Evolutionary conservation across 2,113 vertebrate genomes (phyloP).

Genomic region (Apeltes quadracus): DNA sequence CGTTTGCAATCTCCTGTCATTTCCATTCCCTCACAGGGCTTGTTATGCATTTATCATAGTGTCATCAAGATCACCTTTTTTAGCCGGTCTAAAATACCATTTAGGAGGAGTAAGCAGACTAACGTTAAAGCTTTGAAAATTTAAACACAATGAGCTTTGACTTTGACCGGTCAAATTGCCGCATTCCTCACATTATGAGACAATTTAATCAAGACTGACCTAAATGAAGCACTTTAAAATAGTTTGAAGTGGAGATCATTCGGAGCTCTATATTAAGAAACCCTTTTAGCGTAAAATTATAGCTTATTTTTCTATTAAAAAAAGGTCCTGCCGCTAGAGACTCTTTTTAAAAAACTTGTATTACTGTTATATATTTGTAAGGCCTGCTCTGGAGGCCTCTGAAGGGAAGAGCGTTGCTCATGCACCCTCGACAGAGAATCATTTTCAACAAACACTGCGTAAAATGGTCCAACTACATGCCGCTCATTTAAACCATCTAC

Average conservation of each 20-base stretch:
- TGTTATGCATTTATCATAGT: slow-evolving; percentile 42
- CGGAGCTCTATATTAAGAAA: background rate
- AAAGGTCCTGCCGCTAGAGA: background rate
- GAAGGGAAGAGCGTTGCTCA: background rate
- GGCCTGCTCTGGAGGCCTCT: background rate
- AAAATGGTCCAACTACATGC: background rate
- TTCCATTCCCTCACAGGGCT: slow-evolving; percentile 9
- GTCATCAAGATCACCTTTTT: slow-evolving; percentile 36
- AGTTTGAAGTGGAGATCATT: background rate
- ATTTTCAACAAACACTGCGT: slow-evolving; percentile 13
- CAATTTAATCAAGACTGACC: slow-evolving; percentile 1
- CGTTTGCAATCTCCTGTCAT: slow-evolving; percentile 58
- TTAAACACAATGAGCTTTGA: background rate
- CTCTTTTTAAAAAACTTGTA: background rate
- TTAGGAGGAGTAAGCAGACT: background rate
- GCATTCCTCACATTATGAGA: background rate
- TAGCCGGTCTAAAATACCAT: slow-evolving; percentile 30
- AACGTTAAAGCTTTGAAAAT: slow-evolving; percentile 3
- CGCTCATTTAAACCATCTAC: background rate
- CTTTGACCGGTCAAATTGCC: background rate
- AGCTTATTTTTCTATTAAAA: background rate
- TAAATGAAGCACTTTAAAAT: background rate
- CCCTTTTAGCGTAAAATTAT: background rate
- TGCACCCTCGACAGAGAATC: background rate
- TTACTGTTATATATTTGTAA: background rate